Evolutionary conservation across 2,113 vertebrate species (phyloP), one percentile per base, ranked within the genome.

Genomic region (Merops nubicus): DNA sequence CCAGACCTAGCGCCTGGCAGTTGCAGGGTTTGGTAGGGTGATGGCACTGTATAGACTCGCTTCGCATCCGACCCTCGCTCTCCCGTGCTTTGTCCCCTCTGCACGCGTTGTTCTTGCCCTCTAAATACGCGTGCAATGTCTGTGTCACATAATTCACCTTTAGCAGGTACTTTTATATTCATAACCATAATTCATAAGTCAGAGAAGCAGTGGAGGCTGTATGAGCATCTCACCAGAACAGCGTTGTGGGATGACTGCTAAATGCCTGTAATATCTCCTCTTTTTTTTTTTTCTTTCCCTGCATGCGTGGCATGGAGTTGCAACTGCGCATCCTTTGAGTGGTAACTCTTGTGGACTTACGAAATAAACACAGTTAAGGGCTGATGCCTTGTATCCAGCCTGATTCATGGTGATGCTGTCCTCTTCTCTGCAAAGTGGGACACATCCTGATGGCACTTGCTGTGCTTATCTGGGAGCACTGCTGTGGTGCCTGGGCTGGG

Each of bases 11-110:
- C 53, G 4, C 63, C 33, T 2, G 59, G 96, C 92, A 93, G 73
- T 91, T 94, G 92, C 94, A 16, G 74, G 54, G 8, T 59, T 88
- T 25, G 91, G 93, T 50, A 85, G 96, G 91, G 74, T 78, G 96
- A 90, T 88, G 96, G 96, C 94, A 91, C 93, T 95, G 0, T 28
- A 12, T 3, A 6, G 93, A 22, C 74, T 93, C 3, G 69, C 19
- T 74, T 45, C 28, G 34, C 78, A 5, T 22, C 38, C 62, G 28
- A 12, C 38, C 14, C 19, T 26, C 36, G 6, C 50, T 5, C 59
- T 33, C 17, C 45, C 36, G 6, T 0, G 78, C 85, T 88, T 85
- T 88, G 93, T 88, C 56, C 47, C 0, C 45, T 17, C 50, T 15
- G 0, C 12, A 0, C 2, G 33, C 50, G 6, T 18, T 84, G 1